A percentile compares a stretch with the other conserved stretches of the same genome.
phyloP scores from a whole-genome alignment of 2,113 vertebrate species.

The Eurystomus gularis region DNA sequence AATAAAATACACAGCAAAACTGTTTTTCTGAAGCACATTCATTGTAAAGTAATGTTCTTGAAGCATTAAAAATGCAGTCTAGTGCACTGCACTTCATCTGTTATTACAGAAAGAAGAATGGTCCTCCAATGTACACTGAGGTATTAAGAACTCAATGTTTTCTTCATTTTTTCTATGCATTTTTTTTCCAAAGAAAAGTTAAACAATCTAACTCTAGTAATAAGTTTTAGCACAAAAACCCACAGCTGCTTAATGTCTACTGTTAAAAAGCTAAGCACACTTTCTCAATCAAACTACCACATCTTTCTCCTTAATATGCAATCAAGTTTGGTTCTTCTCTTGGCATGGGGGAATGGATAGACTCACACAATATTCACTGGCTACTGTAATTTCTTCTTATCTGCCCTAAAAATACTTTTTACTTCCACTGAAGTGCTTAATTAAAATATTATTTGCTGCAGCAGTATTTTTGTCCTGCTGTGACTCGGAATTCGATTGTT shows the following conservation, averaged over 20 bases:
- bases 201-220: constrained; percentile 1
- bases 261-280: background rate
- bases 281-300: background rate
- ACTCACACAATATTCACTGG: background rate
- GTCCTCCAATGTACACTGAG: background rate
- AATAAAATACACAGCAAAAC: constrained; percentile 67
- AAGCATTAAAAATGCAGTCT: constrained; percentile 50
- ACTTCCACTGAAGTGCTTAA: background rate
- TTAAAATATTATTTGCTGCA: constrained; percentile 15
- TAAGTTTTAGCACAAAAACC: background rate
- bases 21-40: constrained; percentile 31
- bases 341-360: background rate
- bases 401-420: background rate
- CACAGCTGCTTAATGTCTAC: background rate
- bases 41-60: constrained; percentile 14
- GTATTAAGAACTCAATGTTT: constrained; percentile 47
- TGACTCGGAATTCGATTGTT: background rate
- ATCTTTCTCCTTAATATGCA: background rate
- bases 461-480: background rate
- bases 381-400: background rate
- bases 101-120: background rate
- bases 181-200: background rate
- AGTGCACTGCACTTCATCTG: background rate
- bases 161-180: background rate
- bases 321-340: background rate